Conservation (phyloP, 1,140 invertebrate species). For the Chionoecetes opilio region DNA sequence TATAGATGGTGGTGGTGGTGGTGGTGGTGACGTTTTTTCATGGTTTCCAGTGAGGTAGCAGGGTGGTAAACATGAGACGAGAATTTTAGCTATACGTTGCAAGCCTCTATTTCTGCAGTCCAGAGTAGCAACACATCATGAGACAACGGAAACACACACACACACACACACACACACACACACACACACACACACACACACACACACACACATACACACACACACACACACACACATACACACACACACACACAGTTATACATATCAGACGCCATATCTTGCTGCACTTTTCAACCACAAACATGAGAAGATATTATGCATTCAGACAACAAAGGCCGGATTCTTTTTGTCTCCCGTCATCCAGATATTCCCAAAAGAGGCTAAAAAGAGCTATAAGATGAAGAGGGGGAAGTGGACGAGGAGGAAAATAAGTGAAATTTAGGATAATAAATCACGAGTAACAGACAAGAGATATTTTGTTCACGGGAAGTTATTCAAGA, state of each 20-base stretch:
- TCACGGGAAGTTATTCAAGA: not conserved
- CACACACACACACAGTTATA: conserved; percentile 38
- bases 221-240: conserved; percentile 64
- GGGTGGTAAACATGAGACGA: not conserved
- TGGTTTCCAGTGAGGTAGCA: not conserved
- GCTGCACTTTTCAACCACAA: not conserved
- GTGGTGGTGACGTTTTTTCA: not conserved
- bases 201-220: conserved; percentile 34
- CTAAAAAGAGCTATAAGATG: not conserved
- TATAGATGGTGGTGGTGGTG: not conserved
- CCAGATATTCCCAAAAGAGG: not conserved
- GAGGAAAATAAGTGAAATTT: not conserved
- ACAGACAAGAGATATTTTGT: not conserved
- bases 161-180: conserved; percentile 39
- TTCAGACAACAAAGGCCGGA: not conserved
- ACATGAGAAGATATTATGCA: too few species aligned
- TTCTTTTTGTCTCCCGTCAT: not conserved
- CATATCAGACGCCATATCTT: not conserved
- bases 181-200: conserved; percentile 34
- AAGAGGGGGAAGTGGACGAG: not conserved
- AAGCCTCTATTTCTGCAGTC: not conserved
- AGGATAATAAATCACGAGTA: not conserved
- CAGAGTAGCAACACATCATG: not conserved
- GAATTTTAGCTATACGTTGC: not conserved
- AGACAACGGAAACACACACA: not conserved